Evolutionary conservation across 2,113 vertebrate species (phyloP).

Genomic region (Salminus brasiliensis): DNA sequence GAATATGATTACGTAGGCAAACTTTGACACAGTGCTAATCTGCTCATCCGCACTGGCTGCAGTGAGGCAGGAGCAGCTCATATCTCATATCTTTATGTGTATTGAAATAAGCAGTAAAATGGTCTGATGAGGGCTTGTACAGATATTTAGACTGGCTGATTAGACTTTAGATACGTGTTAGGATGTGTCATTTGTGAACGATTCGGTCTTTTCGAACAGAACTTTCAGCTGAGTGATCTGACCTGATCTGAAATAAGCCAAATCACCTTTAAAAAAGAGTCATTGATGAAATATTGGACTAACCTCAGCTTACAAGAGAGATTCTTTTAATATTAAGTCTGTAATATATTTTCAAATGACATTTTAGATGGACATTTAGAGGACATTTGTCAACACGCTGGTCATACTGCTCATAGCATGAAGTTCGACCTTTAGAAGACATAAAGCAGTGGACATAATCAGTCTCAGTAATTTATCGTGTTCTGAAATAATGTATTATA

Average conservation of each 20-base stretch:
- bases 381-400: no score
- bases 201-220: not conserved
- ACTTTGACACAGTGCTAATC: conserved; percentile 26
- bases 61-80: not conserved
- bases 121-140: conserved; percentile 18
- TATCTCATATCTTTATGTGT: conserved; percentile 10
- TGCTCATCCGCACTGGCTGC: conserved; percentile 4
- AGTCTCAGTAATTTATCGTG: no score
- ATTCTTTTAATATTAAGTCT: no score
- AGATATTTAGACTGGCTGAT: conserved; percentile 7
- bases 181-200: not conserved
- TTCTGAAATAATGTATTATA: no score
- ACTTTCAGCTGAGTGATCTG: not conserved
- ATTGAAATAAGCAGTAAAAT: conserved; percentile 15
- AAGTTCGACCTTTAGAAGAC: no score
- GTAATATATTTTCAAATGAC: no score
- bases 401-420: no score
- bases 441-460: no score
- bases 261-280: not conserved
- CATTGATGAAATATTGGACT: not conserved
- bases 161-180: not conserved
- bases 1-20: conserved; percentile 41
- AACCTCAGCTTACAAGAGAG: no score
- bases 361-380: no score
- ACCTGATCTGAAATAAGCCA: not conserved